These are phyloP conservation scores for Melipona bicolor DNA, from an alignment of 2,888 invertebrate genomes.

Conservation along the genomic window DNA sequence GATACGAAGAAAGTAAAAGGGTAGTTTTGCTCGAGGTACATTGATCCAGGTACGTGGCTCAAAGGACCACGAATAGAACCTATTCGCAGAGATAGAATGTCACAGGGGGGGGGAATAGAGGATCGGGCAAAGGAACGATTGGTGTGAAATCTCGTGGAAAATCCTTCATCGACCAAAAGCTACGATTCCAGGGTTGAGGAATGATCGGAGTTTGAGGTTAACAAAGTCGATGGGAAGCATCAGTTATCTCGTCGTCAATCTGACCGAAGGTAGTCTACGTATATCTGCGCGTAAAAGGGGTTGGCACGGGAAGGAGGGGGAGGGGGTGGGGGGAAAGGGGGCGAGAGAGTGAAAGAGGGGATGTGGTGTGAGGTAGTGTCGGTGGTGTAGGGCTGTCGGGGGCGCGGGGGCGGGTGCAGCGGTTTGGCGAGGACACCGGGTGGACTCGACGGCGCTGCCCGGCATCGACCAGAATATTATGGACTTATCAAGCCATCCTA, in stretches of 20 bases:
- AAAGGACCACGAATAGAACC: neutral
- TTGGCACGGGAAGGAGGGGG: neutral
- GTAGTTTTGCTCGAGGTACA: neutral
- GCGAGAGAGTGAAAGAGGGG: constrained; percentile 27
- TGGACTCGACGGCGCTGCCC: constrained; percentile 76
- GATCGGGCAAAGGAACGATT: constrained; percentile 34
- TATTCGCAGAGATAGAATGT: neutral
- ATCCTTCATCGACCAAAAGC: constrained; percentile 47
- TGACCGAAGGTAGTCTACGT: constrained; percentile 68
- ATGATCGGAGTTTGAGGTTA: constrained; percentile 72
- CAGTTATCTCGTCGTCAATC: constrained; percentile 75
- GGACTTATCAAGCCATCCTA: constrained; percentile 83
- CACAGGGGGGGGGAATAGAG: neutral
- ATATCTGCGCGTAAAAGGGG: constrained; percentile 58
- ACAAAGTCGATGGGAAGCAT: constrained; percentile 75
- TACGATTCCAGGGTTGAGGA: constrained; percentile 63
- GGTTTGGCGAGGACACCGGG: constrained; percentile 76
- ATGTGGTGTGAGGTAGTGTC: constrained; percentile 25
- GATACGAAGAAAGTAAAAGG: neutral
- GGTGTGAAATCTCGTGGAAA: constrained; percentile 39
- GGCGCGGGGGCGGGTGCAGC: constrained; percentile 57
- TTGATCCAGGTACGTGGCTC: neutral
- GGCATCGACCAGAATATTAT: constrained; percentile 82
- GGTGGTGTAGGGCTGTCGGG: constrained; percentile 51
- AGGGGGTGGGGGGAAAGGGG: neutral